Evolutionary conservation across 2,113 vertebrate species (phyloP).

Genomic region (Tetrax tetrax): DNA sequence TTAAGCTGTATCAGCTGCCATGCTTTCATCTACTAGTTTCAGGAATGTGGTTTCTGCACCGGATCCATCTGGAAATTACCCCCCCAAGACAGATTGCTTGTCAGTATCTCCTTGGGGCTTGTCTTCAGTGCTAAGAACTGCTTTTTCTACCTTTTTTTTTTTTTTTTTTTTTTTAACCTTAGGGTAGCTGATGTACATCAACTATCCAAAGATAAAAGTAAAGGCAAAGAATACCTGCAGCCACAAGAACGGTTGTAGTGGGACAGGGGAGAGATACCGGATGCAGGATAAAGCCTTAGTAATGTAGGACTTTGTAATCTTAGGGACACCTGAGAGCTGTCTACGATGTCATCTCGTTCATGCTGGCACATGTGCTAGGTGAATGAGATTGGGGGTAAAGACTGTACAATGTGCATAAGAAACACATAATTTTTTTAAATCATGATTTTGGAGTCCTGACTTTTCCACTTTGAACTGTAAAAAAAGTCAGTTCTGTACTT

Average conservation of each 20-base stretch:
- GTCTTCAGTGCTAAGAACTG: background rate
- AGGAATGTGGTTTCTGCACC: constrained; percentile 52
- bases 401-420: background rate
- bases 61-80: constrained; percentile 33
- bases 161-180: background rate
- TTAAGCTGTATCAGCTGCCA: constrained; percentile 4
- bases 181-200: background rate
- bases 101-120: background rate
- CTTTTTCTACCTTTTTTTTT: background rate
- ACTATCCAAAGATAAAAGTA: background rate
- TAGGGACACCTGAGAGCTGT: background rate
- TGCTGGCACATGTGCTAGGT: background rate
- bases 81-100: background rate
- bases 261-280: background rate
- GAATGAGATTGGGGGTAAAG: background rate
- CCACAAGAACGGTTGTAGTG: background rate
- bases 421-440: background rate
- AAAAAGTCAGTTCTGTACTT: background rate
- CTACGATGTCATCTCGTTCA: background rate
- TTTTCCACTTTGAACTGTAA: background rate
- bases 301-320: background rate
- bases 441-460: background rate
- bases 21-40: constrained; percentile 42
- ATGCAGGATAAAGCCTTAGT: background rate
- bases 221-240: background rate